These are phyloP conservation scores for Euwallacea fornicatus DNA, from an alignment of 1,140 invertebrate genomes.

Conservation along the genomic window DNA sequence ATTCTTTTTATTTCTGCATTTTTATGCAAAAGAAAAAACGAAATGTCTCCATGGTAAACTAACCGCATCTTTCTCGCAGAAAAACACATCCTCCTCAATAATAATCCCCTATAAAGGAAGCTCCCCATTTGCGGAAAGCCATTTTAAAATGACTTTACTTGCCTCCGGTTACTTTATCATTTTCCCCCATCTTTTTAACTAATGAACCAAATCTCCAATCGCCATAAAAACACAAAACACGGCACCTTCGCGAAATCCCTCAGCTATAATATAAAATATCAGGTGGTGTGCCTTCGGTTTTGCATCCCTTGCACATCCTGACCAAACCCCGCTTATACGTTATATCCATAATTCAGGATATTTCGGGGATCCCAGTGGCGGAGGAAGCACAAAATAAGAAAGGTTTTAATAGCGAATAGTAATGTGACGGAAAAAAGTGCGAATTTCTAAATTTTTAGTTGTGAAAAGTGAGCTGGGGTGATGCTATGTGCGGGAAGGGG, in stretches of 20 bases:
- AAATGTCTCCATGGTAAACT: no score
- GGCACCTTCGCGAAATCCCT: constrained; percentile 5
- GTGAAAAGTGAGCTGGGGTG: no score
- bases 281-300: constrained; percentile 13
- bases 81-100: no score
- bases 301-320: constrained; percentile 22
- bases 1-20: no score
- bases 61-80: no score
- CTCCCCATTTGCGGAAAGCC: constrained; percentile 11
- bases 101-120: neutral
- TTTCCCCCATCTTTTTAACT: constrained; percentile 13
- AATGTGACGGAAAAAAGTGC: no score
- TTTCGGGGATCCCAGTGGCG: no score
- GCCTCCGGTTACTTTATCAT: constrained; percentile 14
- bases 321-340: constrained; percentile 11
- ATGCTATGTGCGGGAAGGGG: no score
- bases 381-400: no score
- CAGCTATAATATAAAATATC: constrained; percentile 17
- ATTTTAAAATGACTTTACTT: constrained; percentile 17
- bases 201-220: constrained; percentile 25
- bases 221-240: constrained; percentile 20
- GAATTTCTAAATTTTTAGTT: no score
- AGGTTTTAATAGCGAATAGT: no score
- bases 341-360: constrained; percentile 11
- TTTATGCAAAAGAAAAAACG: no score